Percentiles rank a stretch among this genome's conserved stretches.
Conservation (phyloP, 1,140 invertebrate species). For the Ganaspis sp. region DNA sequence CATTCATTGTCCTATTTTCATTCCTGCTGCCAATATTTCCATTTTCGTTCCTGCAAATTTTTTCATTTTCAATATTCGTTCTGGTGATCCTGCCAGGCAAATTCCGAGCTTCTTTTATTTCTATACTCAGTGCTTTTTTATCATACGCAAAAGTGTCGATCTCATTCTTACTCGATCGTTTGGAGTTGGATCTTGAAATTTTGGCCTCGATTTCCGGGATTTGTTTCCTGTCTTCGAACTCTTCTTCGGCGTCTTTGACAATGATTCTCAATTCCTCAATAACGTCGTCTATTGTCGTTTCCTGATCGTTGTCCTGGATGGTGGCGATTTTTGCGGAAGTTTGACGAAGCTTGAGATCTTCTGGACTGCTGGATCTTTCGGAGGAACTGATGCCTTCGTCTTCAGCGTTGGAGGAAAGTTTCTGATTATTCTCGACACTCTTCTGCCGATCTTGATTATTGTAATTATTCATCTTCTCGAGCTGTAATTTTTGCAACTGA, state of each 20-base stretch:
- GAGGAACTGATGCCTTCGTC: conserved; percentile 92
- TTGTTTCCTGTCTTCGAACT: conserved; percentile 74
- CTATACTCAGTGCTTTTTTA: neutral
- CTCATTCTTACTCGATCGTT: neutral
- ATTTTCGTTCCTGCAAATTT: no score
- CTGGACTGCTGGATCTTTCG: conserved; percentile 84
- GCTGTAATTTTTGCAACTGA: conserved; percentile 64
- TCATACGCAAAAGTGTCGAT: neutral
- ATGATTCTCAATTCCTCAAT: conserved; percentile 90
- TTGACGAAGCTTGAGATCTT: conserved; percentile 67
- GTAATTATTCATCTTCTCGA: conserved; percentile 66
- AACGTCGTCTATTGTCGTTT: conserved; percentile 91
- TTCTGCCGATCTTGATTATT: conserved; percentile 58
- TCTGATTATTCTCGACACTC: conserved; percentile 40
- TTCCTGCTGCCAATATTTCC: no score
- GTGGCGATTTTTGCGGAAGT: neutral
- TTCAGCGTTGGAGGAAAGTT: conserved; percentile 85
- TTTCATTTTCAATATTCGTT: neutral
- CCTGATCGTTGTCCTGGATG: conserved; percentile 82
- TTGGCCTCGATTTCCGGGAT: neutral
- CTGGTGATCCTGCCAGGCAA: neutral
- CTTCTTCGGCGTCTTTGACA: conserved; percentile 88
- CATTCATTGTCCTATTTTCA: no score
- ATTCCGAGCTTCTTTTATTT: neutral
- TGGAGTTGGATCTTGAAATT: neutral